Base-by-base conservation (phyloP, 2,888 invertebrate species). In the Philaethria dido region DNA sequence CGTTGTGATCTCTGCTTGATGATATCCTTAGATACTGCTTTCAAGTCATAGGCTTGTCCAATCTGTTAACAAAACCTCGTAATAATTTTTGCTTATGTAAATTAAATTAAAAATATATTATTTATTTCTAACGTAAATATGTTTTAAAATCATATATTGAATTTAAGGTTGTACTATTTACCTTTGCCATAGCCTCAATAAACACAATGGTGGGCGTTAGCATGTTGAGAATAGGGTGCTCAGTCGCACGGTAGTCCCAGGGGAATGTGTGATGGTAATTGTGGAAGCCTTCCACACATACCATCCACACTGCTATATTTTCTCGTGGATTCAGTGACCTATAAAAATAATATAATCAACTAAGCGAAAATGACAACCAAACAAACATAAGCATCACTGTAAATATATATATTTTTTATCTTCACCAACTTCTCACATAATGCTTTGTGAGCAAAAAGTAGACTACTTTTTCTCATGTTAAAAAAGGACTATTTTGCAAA, bases 211-310 rank as follows among this genome's bases (percentile, higher is more conserved):
- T 95, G n/a, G 94, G 91, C 72, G 96, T 96, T 20, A 94, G 87
- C 88, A 91, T 90, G 74, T 93, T 93, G 83, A 93, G 93, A 52
- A 94, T 85, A 44, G 95, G 95, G 72, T 95, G 92, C 79, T 96
- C 96, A 13, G 95, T 93, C 42, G 96, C 94, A 75, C 95, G 93
- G 91, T 96, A 96, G 87, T 96, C 96, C 94, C 95, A 95, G 3
- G 96, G 96, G 92, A 96, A 96, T 2, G 94, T 93, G 89, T 97
- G 97, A 83, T 97, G 97, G 88, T 96, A 97, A 86, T 97, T 97
- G 90, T 97, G 97, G 94, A 96, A 97, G 9, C 97, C 97, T 84
- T 96, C 96, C 18, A 96, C 96, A 74, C 96, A 88, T 25, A 95
- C 94, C 80, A 95, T 82, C 73, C 96, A 84, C 0, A 97, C 96